Evolutionary conservation across 2,113 vertebrate species (phyloP).

Genomic region (Pituophis catenifer): DNA sequence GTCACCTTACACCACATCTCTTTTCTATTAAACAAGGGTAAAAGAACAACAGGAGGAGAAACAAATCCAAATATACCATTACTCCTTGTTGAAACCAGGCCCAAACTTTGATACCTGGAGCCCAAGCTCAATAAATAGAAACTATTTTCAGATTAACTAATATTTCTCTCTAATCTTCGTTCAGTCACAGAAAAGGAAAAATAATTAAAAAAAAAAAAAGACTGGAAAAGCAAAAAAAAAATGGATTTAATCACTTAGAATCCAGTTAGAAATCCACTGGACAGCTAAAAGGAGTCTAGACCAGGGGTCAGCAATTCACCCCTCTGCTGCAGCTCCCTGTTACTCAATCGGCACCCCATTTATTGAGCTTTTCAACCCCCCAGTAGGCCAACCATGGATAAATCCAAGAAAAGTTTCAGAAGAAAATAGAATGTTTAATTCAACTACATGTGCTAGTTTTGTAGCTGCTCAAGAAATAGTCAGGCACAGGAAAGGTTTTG

Average conservation of each 20-base stretch:
- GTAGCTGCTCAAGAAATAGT: no score
- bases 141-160: neutral
- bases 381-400: no score
- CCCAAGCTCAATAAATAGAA: neutral
- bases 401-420: no score
- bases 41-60: neutral
- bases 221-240: neutral
- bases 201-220: neutral
- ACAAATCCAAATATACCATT: neutral
- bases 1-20: no score
- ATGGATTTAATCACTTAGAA: neutral
- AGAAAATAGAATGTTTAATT: no score
- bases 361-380: no score
- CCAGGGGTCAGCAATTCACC: no score
- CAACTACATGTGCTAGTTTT: no score
- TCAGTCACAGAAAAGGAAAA: neutral
- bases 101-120: neutral
- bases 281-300: neutral
- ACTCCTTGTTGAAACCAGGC: neutral
- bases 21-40: conserved; percentile 18
- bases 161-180: neutral
- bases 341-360: no score
- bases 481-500: no score
- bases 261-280: neutral
- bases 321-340: no score